These are phyloP conservation scores for Bradypodion pumilum DNA, from an alignment of 2,797 vertebrate genomes.

Conservation along the genomic window DNA sequence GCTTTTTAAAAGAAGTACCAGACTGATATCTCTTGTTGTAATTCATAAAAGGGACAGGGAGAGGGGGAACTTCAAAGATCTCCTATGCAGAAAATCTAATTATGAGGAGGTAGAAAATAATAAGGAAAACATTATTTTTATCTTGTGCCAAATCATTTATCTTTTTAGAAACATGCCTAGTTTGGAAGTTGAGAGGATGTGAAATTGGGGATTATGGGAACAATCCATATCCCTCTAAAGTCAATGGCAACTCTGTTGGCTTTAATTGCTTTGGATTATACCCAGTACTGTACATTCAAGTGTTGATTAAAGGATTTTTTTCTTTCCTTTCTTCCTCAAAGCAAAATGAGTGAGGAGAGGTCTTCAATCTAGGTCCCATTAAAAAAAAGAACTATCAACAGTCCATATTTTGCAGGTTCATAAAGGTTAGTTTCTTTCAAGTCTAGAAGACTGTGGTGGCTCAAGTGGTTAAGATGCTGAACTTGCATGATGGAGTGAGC, in stretches of 20 bases:
- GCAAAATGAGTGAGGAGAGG: not conserved
- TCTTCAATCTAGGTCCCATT: not conserved
- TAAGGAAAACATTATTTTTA: not conserved
- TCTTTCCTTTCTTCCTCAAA: not conserved
- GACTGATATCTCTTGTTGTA: constrained; percentile 21
- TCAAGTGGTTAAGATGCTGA: no score
- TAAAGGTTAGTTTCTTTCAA: not conserved
- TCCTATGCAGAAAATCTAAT: not conserved
- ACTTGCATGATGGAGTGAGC: no score
- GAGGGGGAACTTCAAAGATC: not conserved
- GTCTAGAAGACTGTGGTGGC: no score
- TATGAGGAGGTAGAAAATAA: not conserved
- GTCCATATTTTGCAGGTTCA: not conserved
- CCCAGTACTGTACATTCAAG: not conserved
- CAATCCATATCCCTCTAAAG: not conserved
- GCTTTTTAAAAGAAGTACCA: constrained; percentile 40
- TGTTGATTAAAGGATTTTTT: not conserved
- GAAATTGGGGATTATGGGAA: not conserved
- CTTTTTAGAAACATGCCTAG: not conserved
- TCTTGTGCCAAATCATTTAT: not conserved
- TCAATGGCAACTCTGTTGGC: not conserved
- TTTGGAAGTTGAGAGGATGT: not conserved
- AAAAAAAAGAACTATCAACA: rapidly evolving
- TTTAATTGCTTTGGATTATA: constrained; percentile 11
- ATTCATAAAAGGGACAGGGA: not conserved